Percentiles rank a stretch among this genome's conserved stretches.
These are phyloP conservation scores for Poliocrania exsul DNA, from an alignment of 2,797 vertebrate species.

Conservation along the genomic window DNA sequence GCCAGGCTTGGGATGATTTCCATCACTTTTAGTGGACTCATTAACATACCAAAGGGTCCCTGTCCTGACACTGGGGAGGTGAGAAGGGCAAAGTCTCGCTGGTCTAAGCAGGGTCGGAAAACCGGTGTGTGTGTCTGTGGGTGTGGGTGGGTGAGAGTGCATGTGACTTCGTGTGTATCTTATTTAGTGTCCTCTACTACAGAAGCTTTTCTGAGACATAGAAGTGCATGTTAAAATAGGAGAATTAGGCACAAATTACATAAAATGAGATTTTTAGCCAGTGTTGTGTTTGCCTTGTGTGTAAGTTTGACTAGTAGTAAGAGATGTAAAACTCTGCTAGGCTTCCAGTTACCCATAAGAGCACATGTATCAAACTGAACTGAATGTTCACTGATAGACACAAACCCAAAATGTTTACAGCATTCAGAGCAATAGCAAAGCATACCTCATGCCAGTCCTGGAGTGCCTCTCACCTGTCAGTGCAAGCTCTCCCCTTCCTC, in stretches of 20 bases:
- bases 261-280: conserved; percentile 28
- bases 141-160: background rate
- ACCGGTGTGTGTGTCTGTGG: background rate
- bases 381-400: conserved; percentile 54
- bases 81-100: background rate
- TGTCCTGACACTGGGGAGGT: background rate
- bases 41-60: background rate
- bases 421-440: conserved; percentile 78
- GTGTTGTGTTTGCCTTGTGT: conserved; percentile 24
- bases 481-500: background rate
- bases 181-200: conserved; percentile 27
- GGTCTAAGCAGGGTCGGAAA: background rate
- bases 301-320: conserved; percentile 10
- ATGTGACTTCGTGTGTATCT: background rate
- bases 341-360: conserved; percentile 34
- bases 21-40: background rate
- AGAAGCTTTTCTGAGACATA: conserved; percentile 39
- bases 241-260: conserved; percentile 34
- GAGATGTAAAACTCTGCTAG: conserved; percentile 10
- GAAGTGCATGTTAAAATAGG: conserved; percentile 50
- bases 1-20: background rate
- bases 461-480: background rate
- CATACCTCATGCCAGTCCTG: conserved; percentile 73
- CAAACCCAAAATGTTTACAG: conserved; percentile 77
- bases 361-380: conserved; percentile 57